A percentile compares a stretch with the other conserved stretches of the same genome.
phyloP scores from a whole-genome alignment of 2,797 vertebrate genomes.

The Naso thynnoides region DNA sequence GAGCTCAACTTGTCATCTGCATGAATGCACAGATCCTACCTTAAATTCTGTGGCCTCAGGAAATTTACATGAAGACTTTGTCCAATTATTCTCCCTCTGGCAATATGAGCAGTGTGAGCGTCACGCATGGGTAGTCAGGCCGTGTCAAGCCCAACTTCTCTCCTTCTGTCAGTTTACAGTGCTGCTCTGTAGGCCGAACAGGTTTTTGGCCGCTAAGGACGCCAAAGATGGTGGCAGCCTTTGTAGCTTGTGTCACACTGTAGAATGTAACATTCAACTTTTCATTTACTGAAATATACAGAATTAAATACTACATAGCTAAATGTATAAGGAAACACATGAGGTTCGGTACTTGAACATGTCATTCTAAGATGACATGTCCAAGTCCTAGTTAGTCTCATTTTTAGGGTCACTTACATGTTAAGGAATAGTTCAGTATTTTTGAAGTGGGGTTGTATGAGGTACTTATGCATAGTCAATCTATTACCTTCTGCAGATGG shows the following conservation, averaged over 20 bases:
- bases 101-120: slow-evolving; percentile 64
- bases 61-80: slow-evolving; percentile 86
- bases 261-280: slow-evolving; percentile 16
- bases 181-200: slow-evolving; percentile 57
- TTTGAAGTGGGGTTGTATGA: too few species aligned
- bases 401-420: too few species aligned
- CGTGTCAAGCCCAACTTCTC: slow-evolving; percentile 57
- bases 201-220: slow-evolving; percentile 59
- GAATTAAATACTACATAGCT: background rate
- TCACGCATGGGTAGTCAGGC: slow-evolving; percentile 72
- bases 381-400: too few species aligned
- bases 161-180: slow-evolving; percentile 51
- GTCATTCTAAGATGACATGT: too few species aligned
- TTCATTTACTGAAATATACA: slow-evolving; percentile 19
- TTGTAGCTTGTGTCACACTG: slow-evolving; percentile 51
- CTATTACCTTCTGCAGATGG: too few species aligned
- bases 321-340: background rate
- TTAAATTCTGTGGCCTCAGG: slow-evolving; percentile 75
- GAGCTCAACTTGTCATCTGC: slow-evolving; percentile 85
- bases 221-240: background rate
- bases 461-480: too few species aligned
- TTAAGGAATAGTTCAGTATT: too few species aligned
- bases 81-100: slow-evolving; percentile 83
- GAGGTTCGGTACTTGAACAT: background rate
- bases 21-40: slow-evolving; percentile 83